Evolutionary conservation across 2,888 invertebrate species (phyloP).

Genomic region (Parasteatoda lunata): DNA sequence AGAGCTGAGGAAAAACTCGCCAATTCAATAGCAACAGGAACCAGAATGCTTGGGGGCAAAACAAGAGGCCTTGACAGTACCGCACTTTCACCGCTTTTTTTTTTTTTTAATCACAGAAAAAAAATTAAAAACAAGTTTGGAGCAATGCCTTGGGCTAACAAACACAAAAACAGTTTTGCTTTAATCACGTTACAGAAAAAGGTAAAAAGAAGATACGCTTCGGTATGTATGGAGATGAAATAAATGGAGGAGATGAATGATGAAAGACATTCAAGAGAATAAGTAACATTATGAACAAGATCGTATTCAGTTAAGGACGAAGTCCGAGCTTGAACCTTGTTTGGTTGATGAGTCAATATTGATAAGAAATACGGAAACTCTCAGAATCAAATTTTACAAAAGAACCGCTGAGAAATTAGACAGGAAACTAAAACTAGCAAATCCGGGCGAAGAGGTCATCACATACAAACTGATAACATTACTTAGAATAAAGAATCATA

Average conservation of each 20-base stretch:
- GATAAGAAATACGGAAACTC: conserved; percentile 26
- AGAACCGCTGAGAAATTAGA: conserved; percentile 13
- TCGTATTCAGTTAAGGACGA: conserved; percentile 36
- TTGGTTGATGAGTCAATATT: conserved; percentile 6
- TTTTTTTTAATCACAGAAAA: conserved; percentile 1
- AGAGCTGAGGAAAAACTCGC: conserved; percentile 24
- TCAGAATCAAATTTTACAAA: neutral
- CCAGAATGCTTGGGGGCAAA: conserved; percentile 17
- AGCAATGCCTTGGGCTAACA: conserved; percentile 5
- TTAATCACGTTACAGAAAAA: conserved; percentile 6
- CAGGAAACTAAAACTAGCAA: conserved; percentile 7
- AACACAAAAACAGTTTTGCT: conserved; percentile 2
- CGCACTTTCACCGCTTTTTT: conserved; percentile 26
- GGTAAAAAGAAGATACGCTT: conserved; percentile 5
- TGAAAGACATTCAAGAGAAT: conserved; percentile 5
- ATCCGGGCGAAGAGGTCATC: conserved; percentile 32
- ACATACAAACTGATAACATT: conserved; percentile 2
- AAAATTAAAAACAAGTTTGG: conserved; percentile 24
- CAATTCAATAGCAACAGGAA: conserved; percentile 33
- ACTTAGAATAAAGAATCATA: neutral
- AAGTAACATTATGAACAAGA: conserved; percentile 16
- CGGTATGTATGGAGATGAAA: conserved; percentile 32
- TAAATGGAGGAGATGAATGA: conserved; percentile 4
- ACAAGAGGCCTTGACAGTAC: conserved; percentile 28
- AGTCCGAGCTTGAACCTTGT: conserved; percentile 37